phyloP scores from a whole-genome alignment of 2,797 vertebrate genomes.

The Columba guinea region DNA sequence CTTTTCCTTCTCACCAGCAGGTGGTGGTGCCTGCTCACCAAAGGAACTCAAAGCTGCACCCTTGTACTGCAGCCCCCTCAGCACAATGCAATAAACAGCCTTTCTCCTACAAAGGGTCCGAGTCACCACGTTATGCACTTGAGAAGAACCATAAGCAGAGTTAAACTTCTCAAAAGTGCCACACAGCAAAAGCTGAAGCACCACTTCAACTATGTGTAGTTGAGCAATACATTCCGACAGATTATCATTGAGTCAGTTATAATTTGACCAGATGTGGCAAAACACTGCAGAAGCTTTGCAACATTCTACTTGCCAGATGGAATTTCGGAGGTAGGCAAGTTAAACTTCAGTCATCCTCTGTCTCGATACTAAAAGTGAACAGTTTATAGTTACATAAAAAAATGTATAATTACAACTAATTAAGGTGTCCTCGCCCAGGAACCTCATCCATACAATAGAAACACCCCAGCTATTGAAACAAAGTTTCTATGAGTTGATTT shows the following conservation, averaged over 20 bases:
- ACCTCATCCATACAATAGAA: neutral
- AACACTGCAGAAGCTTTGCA: slow-evolving; percentile 19
- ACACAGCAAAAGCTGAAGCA: neutral
- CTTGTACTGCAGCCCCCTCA: rapidly evolving
- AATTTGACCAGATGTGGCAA: neutral
- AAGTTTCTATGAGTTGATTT: neutral
- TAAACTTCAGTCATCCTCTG: neutral
- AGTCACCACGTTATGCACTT: neutral
- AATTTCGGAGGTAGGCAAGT: slow-evolving; percentile 32
- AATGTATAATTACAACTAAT: neutral
- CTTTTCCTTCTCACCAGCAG: neutral
- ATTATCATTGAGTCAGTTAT: neutral
- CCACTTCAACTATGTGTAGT: neutral
- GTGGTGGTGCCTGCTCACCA: neutral
- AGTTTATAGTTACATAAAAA: slow-evolving; percentile 34
- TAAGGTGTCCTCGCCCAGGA: neutral
- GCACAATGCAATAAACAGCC: neutral
- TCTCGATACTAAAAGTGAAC: slow-evolving; percentile 1
- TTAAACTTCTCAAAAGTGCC: neutral
- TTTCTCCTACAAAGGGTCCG: neutral
- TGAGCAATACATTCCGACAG: neutral
- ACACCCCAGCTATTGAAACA: neutral
- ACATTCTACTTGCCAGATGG: slow-evolving; percentile 22
- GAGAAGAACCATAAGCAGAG: neutral
- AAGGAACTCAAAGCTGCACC: neutral